A percentile compares a stretch with the other conserved stretches of the same genome.
phyloP scores from a whole-genome alignment of 2,113 vertebrate species.

The Apteryx mantelli region DNA sequence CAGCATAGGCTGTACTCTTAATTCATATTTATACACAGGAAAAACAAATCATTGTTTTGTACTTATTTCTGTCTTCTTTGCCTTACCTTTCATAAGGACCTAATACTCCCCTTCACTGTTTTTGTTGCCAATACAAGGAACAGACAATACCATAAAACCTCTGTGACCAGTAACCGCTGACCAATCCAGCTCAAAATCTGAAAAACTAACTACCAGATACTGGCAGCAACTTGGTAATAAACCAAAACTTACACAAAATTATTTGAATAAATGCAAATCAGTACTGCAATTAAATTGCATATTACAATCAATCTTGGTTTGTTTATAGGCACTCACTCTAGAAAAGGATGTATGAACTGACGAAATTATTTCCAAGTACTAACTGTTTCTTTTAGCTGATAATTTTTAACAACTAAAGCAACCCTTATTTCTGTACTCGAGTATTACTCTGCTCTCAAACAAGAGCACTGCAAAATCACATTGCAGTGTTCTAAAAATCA shows the following conservation, averaged over 20 bases:
- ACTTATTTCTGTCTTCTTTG: not conserved
- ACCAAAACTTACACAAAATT: not conserved
- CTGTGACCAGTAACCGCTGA: not conserved
- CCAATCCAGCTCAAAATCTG: not conserved
- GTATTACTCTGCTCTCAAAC: not conserved
- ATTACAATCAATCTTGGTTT: not conserved
- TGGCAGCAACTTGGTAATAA: not conserved
- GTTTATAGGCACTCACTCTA: not conserved
- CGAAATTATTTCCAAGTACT: not conserved
- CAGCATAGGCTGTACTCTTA: not conserved
- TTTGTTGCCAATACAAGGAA: not conserved
- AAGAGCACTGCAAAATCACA: not conserved
- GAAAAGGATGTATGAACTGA: not conserved
- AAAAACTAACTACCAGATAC: not conserved
- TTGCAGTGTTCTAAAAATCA: not conserved
- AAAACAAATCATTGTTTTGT: not conserved
- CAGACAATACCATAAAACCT: not conserved
- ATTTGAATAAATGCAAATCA: not conserved
- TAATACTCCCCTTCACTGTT: not conserved
- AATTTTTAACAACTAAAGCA: not conserved
- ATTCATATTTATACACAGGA: not conserved
- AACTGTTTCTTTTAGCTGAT: not conserved
- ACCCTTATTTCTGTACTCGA: not conserved
- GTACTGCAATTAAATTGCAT: not conserved
- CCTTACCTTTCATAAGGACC: not conserved